A percentile compares a stretch with the other conserved stretches of the same genome.
phyloP scores from a whole-genome alignment of 1,140 invertebrate genomes.

The Ostrea denselamellosa region DNA sequence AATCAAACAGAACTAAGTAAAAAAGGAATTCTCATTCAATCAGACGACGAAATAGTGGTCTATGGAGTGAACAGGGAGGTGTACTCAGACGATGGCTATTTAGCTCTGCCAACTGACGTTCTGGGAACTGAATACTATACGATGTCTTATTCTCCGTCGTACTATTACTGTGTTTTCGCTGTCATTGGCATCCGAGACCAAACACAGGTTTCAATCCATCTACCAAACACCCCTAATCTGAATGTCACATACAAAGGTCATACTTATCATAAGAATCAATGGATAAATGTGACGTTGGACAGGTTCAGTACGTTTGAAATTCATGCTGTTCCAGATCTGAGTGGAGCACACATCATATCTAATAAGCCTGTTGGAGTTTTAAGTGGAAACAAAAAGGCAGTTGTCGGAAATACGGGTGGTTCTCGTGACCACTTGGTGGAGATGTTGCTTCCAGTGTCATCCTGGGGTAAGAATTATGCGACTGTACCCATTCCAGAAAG shows the following conservation, averaged over 20 bases:
- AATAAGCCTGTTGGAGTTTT: constrained; percentile 47
- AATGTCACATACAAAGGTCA: constrained; percentile 49
- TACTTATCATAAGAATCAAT: not conserved
- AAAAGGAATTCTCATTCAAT: constrained; percentile 48
- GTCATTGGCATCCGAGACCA: constrained; percentile 50
- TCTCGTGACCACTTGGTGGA: constrained; percentile 66
- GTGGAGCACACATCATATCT: constrained; percentile 41
- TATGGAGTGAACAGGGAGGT: constrained; percentile 52
- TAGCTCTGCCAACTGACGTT: constrained; percentile 56
- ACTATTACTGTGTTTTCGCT: constrained; percentile 48
- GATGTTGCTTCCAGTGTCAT: constrained; percentile 60
- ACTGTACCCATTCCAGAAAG: constrained; percentile 59
- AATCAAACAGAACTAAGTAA: constrained; percentile 16
- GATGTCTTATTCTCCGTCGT: constrained; percentile 50
- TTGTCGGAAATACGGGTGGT: constrained; percentile 36
- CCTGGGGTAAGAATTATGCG: constrained; percentile 66
- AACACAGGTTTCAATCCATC: constrained; percentile 54
- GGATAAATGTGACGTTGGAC: constrained; percentile 47
- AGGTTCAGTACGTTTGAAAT: constrained; percentile 46
- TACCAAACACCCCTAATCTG: constrained; percentile 44
- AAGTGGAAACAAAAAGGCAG: constrained; percentile 52
- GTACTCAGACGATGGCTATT: constrained; percentile 52
- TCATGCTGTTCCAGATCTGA: constrained; percentile 45
- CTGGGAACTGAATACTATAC: constrained; percentile 51
- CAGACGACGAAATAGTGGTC: constrained; percentile 49